Evolutionary conservation across 2,113 vertebrate genomes (phyloP), one percentile per base, ranked within the genome.

Genomic region (Martes martes): DNA sequence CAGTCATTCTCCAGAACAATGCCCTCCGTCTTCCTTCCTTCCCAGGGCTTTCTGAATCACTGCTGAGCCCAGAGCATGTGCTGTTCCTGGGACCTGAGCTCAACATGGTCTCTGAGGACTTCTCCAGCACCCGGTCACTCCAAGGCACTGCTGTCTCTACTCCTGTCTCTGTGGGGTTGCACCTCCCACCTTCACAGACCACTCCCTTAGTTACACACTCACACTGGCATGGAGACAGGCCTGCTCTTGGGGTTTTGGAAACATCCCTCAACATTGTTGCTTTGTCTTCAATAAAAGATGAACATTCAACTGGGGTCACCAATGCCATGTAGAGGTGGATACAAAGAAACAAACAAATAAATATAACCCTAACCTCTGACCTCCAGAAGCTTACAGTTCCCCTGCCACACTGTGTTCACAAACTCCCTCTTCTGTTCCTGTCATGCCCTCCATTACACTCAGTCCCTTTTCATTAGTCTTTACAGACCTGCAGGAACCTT

Each of bases 291-390:
- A 14, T 45, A 33, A 81, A 88, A 82, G 3, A 15, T 73, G 61
- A 19, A 33, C 7, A 16, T 52, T 91, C 79, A 16, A 47, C 33
- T 80, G 9, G 7, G 16, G 21, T n/a, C 15, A 42, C 2, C 13
- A 33, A 3, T 9, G 33, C 16, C 67, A n/a, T 36, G 67, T 69
- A 69, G 42, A 31, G 16, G 42, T 73, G 6, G 5, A 16, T n/a
- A 85, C 26, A 33, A 96, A 93, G 24, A 95, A 84, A 80, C 26
- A 33, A 96, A 90, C 24, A 92, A 84, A 67, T 31, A 67, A 67
- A 33, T 7, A 65, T 18, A 36, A 36, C 24, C 21, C 6, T 18
- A 42, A 59, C 24, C 19, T 83, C 45, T 93, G 16, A 3, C 42
- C 4, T 76, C 42, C n/a, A 81, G 55, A 55, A 88, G 18, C n/a